A percentile compares a stretch with the other conserved stretches of the same genome.
Conservation (phyloP, 2,888 invertebrate genomes). For the Beris chalybata region DNA sequence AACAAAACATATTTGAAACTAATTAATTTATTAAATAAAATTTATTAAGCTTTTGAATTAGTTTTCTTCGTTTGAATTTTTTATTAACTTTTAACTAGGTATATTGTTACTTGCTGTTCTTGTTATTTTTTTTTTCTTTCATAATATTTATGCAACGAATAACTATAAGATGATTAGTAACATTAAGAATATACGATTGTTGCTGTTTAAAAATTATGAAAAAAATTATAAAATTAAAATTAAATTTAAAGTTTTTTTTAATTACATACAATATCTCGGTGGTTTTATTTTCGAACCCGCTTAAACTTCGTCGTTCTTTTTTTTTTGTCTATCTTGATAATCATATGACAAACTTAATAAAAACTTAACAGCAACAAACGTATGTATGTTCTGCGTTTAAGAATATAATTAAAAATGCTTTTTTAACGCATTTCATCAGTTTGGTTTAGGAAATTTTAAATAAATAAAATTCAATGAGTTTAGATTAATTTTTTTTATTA, state of each 20-base stretch:
- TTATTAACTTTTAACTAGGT: slow-evolving; percentile 24
- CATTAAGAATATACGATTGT: slow-evolving; percentile 18
- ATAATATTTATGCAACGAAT: slow-evolving; percentile 26
- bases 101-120: slow-evolving; percentile 21
- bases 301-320: too few species aligned
- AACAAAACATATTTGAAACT: too few species aligned
- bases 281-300: too few species aligned
- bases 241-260: slow-evolving; percentile 6
- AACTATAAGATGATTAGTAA: slow-evolving; percentile 27
- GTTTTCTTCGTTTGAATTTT: slow-evolving; percentile 22
- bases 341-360: slow-evolving; percentile 4
- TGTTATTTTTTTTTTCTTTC: slow-evolving; percentile 23
- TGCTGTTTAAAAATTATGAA: slow-evolving; percentile 20
- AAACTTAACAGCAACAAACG: background rate
- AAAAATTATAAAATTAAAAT: slow-evolving; percentile 25
- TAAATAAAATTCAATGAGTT: slow-evolving; percentile 22
- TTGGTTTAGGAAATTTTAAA: background rate
- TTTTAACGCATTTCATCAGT: slow-evolving; percentile 20
- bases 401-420: slow-evolving; percentile 24
- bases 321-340: too few species aligned
- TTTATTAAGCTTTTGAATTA: slow-evolving; percentile 17
- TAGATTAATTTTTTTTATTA: too few species aligned
- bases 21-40: too few species aligned
- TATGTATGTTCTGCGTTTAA: too few species aligned
- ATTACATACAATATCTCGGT: too few species aligned